phyloP scores from a whole-genome alignment of 1,140 invertebrate species.

The Pseudomyrmex sp. region DNA sequence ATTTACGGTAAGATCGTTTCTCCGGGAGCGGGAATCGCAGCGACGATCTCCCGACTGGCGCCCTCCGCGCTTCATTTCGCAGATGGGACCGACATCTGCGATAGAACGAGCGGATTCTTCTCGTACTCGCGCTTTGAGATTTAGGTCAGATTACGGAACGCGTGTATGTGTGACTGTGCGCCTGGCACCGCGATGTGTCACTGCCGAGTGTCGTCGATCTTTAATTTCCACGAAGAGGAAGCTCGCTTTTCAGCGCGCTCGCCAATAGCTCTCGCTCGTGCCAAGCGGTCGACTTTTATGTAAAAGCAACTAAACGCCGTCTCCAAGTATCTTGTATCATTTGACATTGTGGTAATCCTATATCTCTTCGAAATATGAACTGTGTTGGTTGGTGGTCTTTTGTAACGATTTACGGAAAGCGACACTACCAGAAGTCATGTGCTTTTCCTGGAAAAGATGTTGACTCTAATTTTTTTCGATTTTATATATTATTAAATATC shows the following conservation, averaged over 20 bases:
- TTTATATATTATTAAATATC: background rate
- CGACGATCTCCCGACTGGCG: constrained; percentile 54
- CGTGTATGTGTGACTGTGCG: constrained; percentile 11
- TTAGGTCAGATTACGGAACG: constrained; percentile 80
- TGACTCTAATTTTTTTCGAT: too few relatives aligned
- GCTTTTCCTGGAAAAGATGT: too few relatives aligned
- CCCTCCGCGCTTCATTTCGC: constrained; percentile 77
- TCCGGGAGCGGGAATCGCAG: constrained; percentile 38
- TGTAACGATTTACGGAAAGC: background rate
- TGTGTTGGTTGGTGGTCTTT: background rate
- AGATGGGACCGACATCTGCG: constrained; percentile 79
- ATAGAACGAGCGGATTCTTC: constrained; percentile 59
- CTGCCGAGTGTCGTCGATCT: constrained; percentile 30
- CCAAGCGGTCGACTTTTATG: constrained; percentile 24
- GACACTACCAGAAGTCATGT: too few relatives aligned
- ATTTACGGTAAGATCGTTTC: constrained; percentile 50
- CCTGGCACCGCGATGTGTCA: constrained; percentile 55
- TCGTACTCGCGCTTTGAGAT: constrained; percentile 71
- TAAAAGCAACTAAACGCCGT: constrained; percentile 15
- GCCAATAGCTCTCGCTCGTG: constrained; percentile 31
- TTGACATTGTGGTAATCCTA: constrained; percentile 1
- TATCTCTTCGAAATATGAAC: background rate
- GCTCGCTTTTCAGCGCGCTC: constrained; percentile 56
- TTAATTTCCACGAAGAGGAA: constrained; percentile 50
- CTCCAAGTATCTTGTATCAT: constrained; percentile 22